Evolutionary conservation across 2,888 invertebrate species (phyloP).

Genomic region (Ormyrus thymus): DNA sequence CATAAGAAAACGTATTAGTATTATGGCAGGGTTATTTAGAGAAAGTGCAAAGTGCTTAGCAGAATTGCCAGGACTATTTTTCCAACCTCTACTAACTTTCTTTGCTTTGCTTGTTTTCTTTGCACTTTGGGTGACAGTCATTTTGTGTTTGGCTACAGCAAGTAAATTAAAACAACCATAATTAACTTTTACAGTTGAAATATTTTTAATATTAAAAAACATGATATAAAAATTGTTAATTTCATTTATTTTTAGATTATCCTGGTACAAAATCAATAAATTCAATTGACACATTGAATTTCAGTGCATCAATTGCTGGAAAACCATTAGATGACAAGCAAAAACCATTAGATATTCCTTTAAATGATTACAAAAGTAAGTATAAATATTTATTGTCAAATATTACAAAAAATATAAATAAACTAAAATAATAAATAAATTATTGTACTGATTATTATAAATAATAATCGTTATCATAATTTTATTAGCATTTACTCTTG

Average conservation of each 20-base stretch:
- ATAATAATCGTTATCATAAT: background rate
- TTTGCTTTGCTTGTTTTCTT: conserved; percentile 86
- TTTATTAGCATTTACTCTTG: conserved; percentile 78
- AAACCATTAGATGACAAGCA: conserved; percentile 35
- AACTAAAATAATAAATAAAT: background rate
- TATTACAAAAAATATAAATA: background rate
- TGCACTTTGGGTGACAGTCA: conserved; percentile 89
- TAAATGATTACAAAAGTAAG: conserved; percentile 69
- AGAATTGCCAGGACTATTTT: conserved; percentile 88
- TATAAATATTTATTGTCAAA: background rate
- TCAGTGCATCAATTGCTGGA: conserved; percentile 58
- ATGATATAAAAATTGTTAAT: conserved; percentile 11
- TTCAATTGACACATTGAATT: conserved; percentile 63
- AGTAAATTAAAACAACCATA: conserved; percentile 77
- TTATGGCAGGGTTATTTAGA: conserved; percentile 89
- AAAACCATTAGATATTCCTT: conserved; percentile 59
- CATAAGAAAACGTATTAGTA: conserved; percentile 87
- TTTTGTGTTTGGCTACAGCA: conserved; percentile 90
- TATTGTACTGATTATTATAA: too few species aligned
- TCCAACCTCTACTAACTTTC: conserved; percentile 91
- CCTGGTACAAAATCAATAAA: conserved; percentile 70
- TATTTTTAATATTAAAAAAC: conserved; percentile 1
- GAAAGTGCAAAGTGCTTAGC: conserved; percentile 93
- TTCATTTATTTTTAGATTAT: conserved; percentile 67
- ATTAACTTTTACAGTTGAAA: background rate